Evolutionary conservation across 30 jellyfish, hydroid and myxozoan genomes (phyloP), one percentile per base, ranked within the genome.

Genomic region (Aurelia aurita complex sp. Pacific): DNA sequence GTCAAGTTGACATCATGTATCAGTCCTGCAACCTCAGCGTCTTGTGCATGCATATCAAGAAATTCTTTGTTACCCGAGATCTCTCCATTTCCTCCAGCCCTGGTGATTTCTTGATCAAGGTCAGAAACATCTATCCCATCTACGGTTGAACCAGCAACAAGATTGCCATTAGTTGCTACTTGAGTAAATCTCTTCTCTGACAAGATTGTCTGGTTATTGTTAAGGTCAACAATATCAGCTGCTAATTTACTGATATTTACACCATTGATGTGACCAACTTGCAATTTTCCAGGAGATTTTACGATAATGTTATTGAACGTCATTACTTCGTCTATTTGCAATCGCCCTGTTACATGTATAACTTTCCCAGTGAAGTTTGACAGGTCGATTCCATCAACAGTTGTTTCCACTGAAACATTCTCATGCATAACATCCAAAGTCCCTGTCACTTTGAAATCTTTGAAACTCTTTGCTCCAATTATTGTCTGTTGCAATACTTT

Each of bases 351-450:
- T 17, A 14, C 40, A 42, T 40, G 33, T 19, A 59, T 65, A 2
- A 57, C 83, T 85, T 60, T 65, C 35, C 46, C 77, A 2, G 79
- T 60, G 10, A 85, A 61, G 29, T 74, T 53, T 7, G 88, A 87
- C 63, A 92, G 50, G 67, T 92, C 97, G 15, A 92, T 87, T 0
- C 92, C 96, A 70, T 92, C 97, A 14, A 92, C 84, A 0, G 97
- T 87, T 29, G 87, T 51, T 64, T 67, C 71, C 3, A 88, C 93
- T 38, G 70, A 50, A 43, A 79, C 88, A 79, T 79, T 69, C 10
- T 40, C 55, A 10, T 16, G 40, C 9, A 68, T 32, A 11, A 29
- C 82, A n/a, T 16, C 19, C 67, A 70, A 52, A 6, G 9, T 40
- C 2, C 23, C 50, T 29, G 10, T 18, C 34, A 55, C 74, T 2